Percentiles rank a stretch among this genome's conserved stretches.
These are phyloP conservation scores for Malurus melanocephalus DNA, from an alignment of 2,113 vertebrate species.

Conservation along the genomic window DNA sequence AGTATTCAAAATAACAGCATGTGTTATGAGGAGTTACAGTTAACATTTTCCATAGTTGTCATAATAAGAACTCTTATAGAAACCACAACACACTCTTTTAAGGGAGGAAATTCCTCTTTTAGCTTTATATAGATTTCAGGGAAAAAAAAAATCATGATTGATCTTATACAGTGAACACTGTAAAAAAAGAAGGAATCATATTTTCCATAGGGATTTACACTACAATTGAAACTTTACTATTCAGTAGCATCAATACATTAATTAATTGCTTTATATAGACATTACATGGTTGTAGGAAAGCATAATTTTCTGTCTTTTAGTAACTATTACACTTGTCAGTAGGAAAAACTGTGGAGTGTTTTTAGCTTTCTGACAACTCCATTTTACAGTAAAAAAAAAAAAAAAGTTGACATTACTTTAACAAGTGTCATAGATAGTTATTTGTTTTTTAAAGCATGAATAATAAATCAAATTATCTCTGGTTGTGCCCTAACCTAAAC, in stretches of 20 bases:
- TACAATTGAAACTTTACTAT: conserved; percentile 49
- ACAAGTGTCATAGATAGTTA: conserved; percentile 44
- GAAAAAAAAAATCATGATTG: conserved; percentile 13
- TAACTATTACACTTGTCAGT: conserved; percentile 36
- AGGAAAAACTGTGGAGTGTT: background rate
- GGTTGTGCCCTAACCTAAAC: conserved; percentile 52
- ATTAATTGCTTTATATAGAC: conserved; percentile 53
- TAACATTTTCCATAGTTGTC: background rate
- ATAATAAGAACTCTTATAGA: conserved; percentile 36
- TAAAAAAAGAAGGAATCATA: conserved; percentile 36
- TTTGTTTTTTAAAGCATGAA: conserved; percentile 61
- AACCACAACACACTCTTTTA: conserved; percentile 60
- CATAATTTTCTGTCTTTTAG: conserved; percentile 36
- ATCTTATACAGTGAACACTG: conserved; percentile 46
- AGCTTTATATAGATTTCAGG: conserved; percentile 50
- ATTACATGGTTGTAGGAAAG: conserved; percentile 48
- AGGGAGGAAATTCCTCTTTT: conserved; percentile 55
- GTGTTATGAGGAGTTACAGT: background rate
- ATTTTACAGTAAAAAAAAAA: conserved; percentile 50
- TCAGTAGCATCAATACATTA: conserved; percentile 40
- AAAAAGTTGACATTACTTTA: conserved; percentile 51
- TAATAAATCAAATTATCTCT: conserved; percentile 75
- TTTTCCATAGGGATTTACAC: conserved; percentile 56
- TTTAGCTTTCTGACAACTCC: conserved; percentile 28
- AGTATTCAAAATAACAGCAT: background rate